phyloP scores from a whole-genome alignment of 2,888 invertebrate species.

The Machimus atricapillus region DNA sequence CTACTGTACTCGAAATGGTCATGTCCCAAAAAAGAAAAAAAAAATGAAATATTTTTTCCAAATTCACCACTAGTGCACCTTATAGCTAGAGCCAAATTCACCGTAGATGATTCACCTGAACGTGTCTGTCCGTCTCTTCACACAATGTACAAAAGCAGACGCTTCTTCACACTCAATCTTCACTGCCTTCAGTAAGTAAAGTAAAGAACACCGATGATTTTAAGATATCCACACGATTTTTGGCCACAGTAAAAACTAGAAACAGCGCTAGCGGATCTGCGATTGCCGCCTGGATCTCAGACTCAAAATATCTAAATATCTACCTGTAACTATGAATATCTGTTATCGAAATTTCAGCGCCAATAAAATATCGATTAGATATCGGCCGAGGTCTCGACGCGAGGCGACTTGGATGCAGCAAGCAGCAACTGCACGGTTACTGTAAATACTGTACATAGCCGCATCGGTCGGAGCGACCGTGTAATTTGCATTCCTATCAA shows the following conservation, averaged over 20 bases:
- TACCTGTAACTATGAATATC: background rate
- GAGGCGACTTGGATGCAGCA: constrained; percentile 43
- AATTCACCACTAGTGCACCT: constrained; percentile 11
- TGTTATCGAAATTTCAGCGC: constrained; percentile 41
- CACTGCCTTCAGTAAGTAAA: constrained; percentile 31
- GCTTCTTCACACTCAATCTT: constrained; percentile 26
- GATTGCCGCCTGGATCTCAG: background rate
- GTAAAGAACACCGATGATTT: constrained; percentile 15
- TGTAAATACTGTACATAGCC: constrained; percentile 35
- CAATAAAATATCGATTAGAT: constrained; percentile 27
- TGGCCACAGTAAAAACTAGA: constrained; percentile 21
- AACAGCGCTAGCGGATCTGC: constrained; percentile 29
- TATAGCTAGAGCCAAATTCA: background rate
- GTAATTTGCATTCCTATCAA: constrained; percentile 51
- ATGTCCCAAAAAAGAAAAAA: background rate
- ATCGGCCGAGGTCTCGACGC: background rate
- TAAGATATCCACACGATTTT: constrained; percentile 4
- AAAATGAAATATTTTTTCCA: background rate
- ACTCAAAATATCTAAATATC: background rate
- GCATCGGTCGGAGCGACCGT: constrained; percentile 8
- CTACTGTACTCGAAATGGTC: background rate
- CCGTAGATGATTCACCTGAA: constrained; percentile 11
- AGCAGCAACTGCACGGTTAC: constrained; percentile 45
- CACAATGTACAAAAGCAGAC: constrained; percentile 25
- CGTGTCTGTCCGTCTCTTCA: background rate